Percentiles rank a stretch among this genome's conserved stretches.
Conservation (phyloP, 2,113 vertebrate species). For the Centropus unirufus region DNA sequence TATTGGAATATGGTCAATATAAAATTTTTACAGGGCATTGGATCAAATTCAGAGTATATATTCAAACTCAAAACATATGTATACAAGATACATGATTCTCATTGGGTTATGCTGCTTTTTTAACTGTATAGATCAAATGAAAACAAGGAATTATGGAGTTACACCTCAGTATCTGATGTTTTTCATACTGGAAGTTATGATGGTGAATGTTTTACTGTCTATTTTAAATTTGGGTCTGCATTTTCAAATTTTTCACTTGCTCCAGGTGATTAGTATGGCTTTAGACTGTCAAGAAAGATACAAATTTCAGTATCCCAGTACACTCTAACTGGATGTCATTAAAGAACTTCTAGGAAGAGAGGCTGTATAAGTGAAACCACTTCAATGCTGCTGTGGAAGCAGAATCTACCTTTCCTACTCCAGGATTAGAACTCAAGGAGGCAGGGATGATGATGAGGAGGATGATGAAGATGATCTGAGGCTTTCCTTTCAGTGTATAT, state of each 20-base stretch:
- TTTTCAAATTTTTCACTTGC: not conserved
- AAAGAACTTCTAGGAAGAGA: not conserved
- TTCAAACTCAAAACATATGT: not conserved
- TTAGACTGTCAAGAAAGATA: not conserved
- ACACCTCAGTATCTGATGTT: not conserved
- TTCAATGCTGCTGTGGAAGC: not conserved
- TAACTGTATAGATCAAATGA: not conserved
- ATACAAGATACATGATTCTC: not conserved
- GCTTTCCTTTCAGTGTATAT: not conserved
- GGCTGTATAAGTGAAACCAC: accelerated
- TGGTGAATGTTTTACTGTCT: not conserved
- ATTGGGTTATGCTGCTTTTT: not conserved
- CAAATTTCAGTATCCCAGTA: not conserved
- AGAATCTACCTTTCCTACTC: not conserved
- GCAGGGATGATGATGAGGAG: not conserved
- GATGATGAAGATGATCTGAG: not conserved
- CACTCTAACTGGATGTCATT: not conserved
- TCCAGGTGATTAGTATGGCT: not conserved
- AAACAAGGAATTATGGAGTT: not conserved
- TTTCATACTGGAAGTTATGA: not conserved
- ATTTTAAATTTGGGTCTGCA: not conserved
- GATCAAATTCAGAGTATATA: not conserved
- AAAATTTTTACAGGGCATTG: not conserved
- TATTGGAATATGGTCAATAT: not conserved
- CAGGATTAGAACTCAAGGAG: not conserved